These are phyloP conservation scores for mouse (Mus musculus) DNA, from an alignment of 2,113 vertebrate genomes.

Conservation along the genomic window GRCm39 chr4:123334501-123335000, in stretches of 20 bases:
- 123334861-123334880: background rate
- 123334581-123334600: slow-evolving; percentile 89
- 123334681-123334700: slow-evolving; percentile 43
- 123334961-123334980: background rate
- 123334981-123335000: background rate
- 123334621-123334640: slow-evolving; percentile 26
- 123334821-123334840: slow-evolving; percentile 22
- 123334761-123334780: slow-evolving; percentile 53
- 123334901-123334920: slow-evolving; percentile 35
- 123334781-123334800: slow-evolving; percentile 23
- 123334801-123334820: slow-evolving; percentile 36
- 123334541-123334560: slow-evolving; percentile 91
- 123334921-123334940: slow-evolving; percentile 3
- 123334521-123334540: slow-evolving; percentile 91
- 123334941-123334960: background rate
- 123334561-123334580: slow-evolving; percentile 95
- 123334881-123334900: slow-evolving; percentile 2
- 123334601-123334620: slow-evolving; percentile 60
- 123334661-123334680: slow-evolving; percentile 37
- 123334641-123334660: background rate
- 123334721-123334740: slow-evolving; percentile 51
- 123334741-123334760: background rate
- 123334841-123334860: background rate
- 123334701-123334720: slow-evolving; percentile 44
- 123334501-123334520: slow-evolving; percentile 88